Conservation (phyloP, 2,888 invertebrate genomes). For the Dione vanillae region DNA sequence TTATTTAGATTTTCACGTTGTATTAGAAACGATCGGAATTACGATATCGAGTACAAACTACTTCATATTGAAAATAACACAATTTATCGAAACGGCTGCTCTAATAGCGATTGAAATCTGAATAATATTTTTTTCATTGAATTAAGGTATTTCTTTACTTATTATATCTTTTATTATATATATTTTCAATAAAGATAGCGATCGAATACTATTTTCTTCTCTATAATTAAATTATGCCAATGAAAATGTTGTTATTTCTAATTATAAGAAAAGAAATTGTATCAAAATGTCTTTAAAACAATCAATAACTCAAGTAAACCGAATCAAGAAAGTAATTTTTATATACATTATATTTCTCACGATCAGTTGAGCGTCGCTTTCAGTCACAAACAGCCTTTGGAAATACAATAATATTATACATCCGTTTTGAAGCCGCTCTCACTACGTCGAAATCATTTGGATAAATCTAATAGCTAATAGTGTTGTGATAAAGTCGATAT, state of each 20-base stretch:
- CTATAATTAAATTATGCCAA: too few species aligned
- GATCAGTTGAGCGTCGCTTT: constrained; percentile 3
- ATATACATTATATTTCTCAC: not conserved
- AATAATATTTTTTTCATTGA: not conserved
- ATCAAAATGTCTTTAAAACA: too few species aligned
- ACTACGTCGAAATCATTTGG: constrained; percentile 41
- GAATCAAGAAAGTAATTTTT: too few species aligned
- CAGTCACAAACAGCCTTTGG: constrained; percentile 38
- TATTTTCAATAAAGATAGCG: too few species aligned
- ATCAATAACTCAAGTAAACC: too few species aligned
- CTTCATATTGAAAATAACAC: not conserved
- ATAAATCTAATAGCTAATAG: constrained; percentile 32
- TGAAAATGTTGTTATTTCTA: too few species aligned
- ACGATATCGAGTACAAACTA: constrained; percentile 10
- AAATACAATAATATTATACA: constrained; percentile 46
- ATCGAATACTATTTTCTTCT: too few species aligned
- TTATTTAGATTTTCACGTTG: constrained; percentile 9
- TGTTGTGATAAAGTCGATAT: not conserved
- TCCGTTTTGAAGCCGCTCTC: constrained; percentile 40
- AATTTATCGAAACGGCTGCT: not conserved
- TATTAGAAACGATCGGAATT: constrained; percentile 1
- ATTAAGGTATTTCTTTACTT: not conserved
- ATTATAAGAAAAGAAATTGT: too few species aligned
- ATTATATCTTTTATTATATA: too few species aligned
- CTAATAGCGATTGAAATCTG: not conserved